phyloP scores from a whole-genome alignment of 2,113 vertebrate species.

The Recurvirostra avosetta region DNA sequence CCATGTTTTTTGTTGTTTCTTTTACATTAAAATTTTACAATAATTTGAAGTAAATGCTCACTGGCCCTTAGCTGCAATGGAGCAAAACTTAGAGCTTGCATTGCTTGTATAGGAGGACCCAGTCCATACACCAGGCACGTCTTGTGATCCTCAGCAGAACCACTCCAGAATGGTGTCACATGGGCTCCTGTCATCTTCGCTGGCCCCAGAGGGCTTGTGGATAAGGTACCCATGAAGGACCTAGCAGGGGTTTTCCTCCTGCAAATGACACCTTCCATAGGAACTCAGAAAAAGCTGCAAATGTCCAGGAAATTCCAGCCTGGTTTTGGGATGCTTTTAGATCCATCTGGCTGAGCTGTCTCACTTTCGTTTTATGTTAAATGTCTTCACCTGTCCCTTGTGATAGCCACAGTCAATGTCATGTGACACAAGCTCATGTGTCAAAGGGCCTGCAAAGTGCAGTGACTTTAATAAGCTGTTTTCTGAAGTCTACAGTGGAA shows the following conservation, averaged over 20 bases:
- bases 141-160: neutral
- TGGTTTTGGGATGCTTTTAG: neutral
- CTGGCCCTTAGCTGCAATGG: neutral
- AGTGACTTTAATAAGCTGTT: neutral
- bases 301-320: neutral
- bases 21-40: neutral
- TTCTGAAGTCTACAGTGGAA: neutral
- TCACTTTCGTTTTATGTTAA: neutral
- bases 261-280: fast-evolving
- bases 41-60: neutral
- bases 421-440: neutral
- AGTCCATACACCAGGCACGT: neutral
- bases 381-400: neutral
- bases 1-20: neutral
- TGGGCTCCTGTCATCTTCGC: neutral
- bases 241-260: neutral
- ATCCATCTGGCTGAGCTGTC: neutral
- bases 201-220: neutral
- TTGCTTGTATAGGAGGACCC: neutral
- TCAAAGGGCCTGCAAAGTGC: neutral
- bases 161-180: neutral
- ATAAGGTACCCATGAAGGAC: neutral
- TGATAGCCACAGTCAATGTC: neutral
- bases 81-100: neutral
- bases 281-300: neutral